phyloP scores from a whole-genome alignment of 2,113 vertebrate genomes.

The Catharus bicknelli region DNA sequence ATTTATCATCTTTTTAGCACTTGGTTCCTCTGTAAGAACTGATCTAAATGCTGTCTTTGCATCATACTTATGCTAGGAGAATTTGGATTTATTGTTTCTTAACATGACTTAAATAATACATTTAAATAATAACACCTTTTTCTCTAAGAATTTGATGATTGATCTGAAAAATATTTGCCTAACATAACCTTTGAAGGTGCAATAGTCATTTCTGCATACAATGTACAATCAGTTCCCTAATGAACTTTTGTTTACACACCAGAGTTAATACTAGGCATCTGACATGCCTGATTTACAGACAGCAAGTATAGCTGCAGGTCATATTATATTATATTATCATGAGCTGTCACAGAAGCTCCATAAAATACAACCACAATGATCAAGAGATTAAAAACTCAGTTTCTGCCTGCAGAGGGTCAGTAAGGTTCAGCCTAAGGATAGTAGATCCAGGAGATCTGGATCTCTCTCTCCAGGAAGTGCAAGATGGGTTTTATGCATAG shows the following conservation, averaged over 20 bases:
- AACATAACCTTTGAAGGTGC: neutral
- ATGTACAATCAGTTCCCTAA: neutral
- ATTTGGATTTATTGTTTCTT: neutral
- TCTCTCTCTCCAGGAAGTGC: neutral
- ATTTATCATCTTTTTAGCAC: neutral
- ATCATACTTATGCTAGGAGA: neutral
- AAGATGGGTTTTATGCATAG: neutral
- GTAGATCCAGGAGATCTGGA: neutral
- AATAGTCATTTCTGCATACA: neutral
- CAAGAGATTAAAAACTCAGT: neutral
- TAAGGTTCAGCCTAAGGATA: neutral
- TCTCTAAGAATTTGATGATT: neutral
- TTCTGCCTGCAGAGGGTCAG: neutral
- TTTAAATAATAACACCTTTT: neutral
- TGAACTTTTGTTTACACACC: neutral
- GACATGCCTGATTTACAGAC: neutral
- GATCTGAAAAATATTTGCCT: neutral
- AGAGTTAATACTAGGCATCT: neutral
- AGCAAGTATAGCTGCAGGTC: neutral
- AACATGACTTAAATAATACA: neutral
- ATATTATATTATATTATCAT: neutral
- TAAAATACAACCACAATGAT: neutral
- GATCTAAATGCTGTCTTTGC: neutral
- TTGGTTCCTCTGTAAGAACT: neutral
- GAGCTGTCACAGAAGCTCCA: neutral